A percentile compares a stretch with the other conserved stretches of the same genome.
Evolutionary conservation across 2,113 vertebrate species (phyloP).

Genomic region (Martes martes): DNA sequence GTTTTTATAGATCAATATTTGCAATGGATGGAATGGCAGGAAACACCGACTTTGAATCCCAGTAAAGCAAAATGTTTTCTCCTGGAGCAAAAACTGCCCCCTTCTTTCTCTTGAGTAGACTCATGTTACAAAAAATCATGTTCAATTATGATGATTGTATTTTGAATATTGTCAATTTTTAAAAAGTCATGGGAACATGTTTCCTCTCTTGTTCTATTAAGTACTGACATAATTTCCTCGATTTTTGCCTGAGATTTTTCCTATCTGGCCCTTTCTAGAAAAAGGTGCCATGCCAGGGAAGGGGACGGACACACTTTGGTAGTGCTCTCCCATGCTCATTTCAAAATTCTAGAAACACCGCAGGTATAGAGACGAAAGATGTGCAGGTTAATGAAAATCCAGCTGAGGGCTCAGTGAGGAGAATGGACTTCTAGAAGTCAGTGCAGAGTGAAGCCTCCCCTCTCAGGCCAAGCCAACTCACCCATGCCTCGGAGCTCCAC

Average conservation of each 20-base stretch:
- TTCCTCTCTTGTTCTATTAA: background rate
- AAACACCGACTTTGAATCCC: background rate
- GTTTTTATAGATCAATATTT: background rate
- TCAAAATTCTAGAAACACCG: background rate
- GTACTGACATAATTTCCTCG: background rate
- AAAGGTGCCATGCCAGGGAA: background rate
- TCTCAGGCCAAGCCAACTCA: slow-evolving; percentile 24
- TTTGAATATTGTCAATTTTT: background rate
- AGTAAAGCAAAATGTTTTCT: background rate
- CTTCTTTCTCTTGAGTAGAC: background rate
- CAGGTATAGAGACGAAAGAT: background rate
- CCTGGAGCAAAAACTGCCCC: background rate
- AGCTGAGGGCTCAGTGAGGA: background rate
- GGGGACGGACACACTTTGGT: background rate
- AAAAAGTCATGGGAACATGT: background rate
- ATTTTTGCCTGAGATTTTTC: background rate
- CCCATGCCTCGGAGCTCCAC: slow-evolving; percentile 82
- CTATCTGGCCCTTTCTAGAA: background rate
- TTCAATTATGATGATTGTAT: background rate
- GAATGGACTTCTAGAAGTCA: background rate
- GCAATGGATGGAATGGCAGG: too few relatives aligned
- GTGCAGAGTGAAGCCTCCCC: fast-evolving
- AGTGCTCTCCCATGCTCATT: background rate
- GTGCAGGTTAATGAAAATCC: too few relatives aligned
- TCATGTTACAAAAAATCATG: background rate